Evolutionary conservation across 2,888 invertebrate species (phyloP).

Genomic region (Netelia fuscicornis): DNA sequence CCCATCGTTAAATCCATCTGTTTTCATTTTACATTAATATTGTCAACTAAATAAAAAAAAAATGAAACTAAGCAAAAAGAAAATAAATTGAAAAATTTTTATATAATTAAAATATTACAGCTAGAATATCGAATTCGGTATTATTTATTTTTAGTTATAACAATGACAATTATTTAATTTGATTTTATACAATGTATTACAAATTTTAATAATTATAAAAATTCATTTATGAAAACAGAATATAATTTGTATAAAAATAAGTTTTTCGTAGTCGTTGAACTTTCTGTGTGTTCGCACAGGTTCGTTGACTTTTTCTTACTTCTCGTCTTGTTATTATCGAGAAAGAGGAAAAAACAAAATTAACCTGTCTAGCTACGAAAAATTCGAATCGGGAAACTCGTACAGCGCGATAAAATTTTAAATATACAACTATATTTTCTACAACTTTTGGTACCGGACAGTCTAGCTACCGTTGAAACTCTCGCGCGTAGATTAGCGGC

Average conservation of each 20-base stretch:
- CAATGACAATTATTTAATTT: neutral
- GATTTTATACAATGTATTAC: neutral
- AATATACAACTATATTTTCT: no score
- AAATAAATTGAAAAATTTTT: neutral
- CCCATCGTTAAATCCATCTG: neutral
- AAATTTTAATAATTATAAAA: neutral
- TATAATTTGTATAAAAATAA: neutral
- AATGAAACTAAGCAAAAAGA: neutral
- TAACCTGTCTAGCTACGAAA: conserved; percentile 25
- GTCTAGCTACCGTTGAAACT: conserved; percentile 23
- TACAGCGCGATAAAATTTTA: conserved; percentile 15
- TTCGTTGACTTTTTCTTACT: conserved; percentile 21
- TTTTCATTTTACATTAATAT: neutral
- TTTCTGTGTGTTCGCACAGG: conserved; percentile 25
- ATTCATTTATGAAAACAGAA: neutral
- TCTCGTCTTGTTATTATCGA: neutral
- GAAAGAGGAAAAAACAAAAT: neutral
- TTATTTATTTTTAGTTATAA: neutral
- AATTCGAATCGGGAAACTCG: neutral
- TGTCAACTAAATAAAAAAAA: neutral
- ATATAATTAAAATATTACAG: no score
- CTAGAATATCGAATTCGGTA: neutral
- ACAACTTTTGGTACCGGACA: conserved; percentile 18
- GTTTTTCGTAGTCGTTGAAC: neutral
- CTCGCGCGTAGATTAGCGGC: conserved; percentile 39